Evolutionary conservation across 2,888 invertebrate species (phyloP), one percentile per base, ranked within the genome.

Genomic region (Margaritifera margaritifera): DNA sequence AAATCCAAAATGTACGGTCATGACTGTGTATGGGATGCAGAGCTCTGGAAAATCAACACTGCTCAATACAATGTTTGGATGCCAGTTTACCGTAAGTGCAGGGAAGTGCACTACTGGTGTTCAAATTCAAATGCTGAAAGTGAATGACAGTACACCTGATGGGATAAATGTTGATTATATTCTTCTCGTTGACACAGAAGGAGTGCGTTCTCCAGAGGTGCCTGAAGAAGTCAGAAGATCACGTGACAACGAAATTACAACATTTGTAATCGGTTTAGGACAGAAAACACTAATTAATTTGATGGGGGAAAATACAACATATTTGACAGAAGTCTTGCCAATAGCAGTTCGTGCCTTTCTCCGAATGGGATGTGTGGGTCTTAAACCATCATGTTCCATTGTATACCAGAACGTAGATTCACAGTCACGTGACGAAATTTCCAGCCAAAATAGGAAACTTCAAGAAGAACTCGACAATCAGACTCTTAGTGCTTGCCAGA

Each of bases 121-220:
- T 56, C 65, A 50, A 58, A 27, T 62, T 11, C 69, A 69, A 19
- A 19, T 69, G 2, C 5, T 69, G 20, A 56, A 56, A 4, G 62
- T 69, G 6, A 18, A 27, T 22, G 56, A 50, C 1, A 18, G 4
- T 6, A 20, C 4, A 22, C 31, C 22, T 24, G 18, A 22, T 0
- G n/a, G 31, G 31, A 31, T 62, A 1, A 18, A 50, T 18, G 60
- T 55, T 31, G 62, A 69, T n/a, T 69, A 69, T 27, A 42, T 62
- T 3, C n/a, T 69, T 22, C n/a, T 69, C 1, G n/a, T 69, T 6
- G 69, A 69, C 27, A 65, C 69, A 42, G 69, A 65, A 58, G 69
- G 69, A 1, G 27, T 69, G 1, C 15, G 62, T 15, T 62, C 69
- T 22, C 69, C 65, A 6, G 65, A 69, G 19, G 24, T 65, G 6